Percentiles rank a stretch among this genome's conserved stretches.
Conservation (phyloP, 1,140 invertebrate genomes). For the Drosophila mayri region DNA sequence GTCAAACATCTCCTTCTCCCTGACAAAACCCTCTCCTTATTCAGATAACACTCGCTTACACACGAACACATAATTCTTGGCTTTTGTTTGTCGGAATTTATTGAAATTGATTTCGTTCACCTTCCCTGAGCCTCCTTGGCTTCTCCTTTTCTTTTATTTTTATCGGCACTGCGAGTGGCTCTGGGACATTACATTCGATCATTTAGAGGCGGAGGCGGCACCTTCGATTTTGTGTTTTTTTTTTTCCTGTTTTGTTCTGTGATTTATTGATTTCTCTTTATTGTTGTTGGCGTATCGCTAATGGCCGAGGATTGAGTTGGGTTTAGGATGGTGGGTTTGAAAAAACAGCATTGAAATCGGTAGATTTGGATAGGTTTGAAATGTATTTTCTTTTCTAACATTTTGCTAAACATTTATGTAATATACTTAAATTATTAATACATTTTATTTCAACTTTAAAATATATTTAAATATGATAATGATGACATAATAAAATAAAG, state of each 20-base stretch:
- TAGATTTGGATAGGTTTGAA: not conserved
- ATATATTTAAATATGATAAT: too few relatives aligned
- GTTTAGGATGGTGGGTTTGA: constrained; percentile 7
- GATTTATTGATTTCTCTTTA: constrained; percentile 75
- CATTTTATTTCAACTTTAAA: too few relatives aligned
- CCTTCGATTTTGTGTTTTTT: constrained; percentile 19
- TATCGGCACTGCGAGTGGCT: constrained; percentile 48
- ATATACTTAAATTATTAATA: too few relatives aligned
- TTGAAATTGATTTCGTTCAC: constrained; percentile 48
- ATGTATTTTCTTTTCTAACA: too few relatives aligned
- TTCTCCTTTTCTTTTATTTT: constrained; percentile 13
- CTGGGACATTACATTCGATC: constrained; percentile 50
- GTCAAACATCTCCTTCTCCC: constrained; percentile 8
- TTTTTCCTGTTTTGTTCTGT: constrained; percentile 46
- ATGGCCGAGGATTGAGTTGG: constrained; percentile 67
- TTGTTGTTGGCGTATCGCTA: constrained; percentile 61
- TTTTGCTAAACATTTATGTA: too few relatives aligned
- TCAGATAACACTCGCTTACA: constrained; percentile 59
- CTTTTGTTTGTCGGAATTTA: constrained; percentile 70
- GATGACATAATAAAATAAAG: too few relatives aligned
- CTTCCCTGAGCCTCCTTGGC: constrained; percentile 3
- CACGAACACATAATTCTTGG: constrained; percentile 54
- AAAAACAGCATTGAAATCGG: not conserved
- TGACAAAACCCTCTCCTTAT: not conserved
- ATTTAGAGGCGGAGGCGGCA: constrained; percentile 51